These are phyloP conservation scores for Dendrocincla tyrannina DNA, from an alignment of 2,797 vertebrate genomes.

Conservation along the genomic window DNA sequence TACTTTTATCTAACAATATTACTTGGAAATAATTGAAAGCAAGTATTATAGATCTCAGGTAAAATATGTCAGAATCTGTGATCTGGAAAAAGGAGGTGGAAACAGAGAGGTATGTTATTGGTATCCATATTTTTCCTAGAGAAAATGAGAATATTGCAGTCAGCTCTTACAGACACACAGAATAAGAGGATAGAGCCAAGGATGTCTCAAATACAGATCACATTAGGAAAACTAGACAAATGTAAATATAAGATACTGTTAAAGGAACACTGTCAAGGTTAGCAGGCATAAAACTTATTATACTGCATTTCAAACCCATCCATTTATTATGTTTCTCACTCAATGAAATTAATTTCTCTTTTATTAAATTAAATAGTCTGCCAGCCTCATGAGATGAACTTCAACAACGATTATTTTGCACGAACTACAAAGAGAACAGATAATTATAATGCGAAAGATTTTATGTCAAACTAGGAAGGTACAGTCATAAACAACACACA, in stretches of 20 bases:
- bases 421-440: background rate
- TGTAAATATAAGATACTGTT: background rate
- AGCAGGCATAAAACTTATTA: background rate
- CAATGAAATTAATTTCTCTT: background rate
- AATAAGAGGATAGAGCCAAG: background rate
- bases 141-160: background rate
- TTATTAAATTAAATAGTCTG: background rate
- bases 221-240: background rate
- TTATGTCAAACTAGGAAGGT: conserved; percentile 3
- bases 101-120: background rate
- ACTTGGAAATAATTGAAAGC: background rate
- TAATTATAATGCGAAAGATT: background rate
- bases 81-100: background rate
- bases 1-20: background rate
- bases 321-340: background rate
- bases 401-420: background rate
- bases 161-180: background rate
- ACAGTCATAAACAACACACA: background rate
- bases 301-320: background rate
- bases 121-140: background rate
- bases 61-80: background rate
- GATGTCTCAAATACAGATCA: background rate
- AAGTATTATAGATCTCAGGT: background rate
- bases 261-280: background rate
- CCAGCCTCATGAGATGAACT: background rate